Base-by-base conservation (phyloP, 1,140 invertebrate species). In the Monochamus saltuarius region DNA sequence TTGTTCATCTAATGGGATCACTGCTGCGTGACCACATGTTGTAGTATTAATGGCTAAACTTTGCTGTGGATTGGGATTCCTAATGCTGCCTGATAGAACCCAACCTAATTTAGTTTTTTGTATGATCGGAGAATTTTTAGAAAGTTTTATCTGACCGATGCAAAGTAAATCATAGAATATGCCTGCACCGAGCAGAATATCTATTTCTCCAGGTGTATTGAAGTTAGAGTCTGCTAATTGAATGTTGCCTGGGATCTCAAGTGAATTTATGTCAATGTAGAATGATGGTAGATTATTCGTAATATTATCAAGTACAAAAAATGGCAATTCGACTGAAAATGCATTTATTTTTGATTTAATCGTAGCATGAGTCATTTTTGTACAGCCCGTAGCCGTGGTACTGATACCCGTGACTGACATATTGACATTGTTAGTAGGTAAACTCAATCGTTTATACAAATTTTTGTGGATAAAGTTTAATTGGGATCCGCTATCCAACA, bases 381-480 rank as follows among this genome's bases (percentile, higher is more conserved):
- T 49, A 14, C 43, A 3, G 35, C 16, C 4, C 50, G 17, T 1
- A 35, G 10, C 19, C 53, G 9, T 34, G 14, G 29, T 8, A 60
- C 43, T n/a, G n/a, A n/a, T n/a, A 10, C 50, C 57, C 11, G 36
- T 49, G 9, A 63, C 46, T n/a, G 37, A n/a, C 8, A 19, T 10
- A 46, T 59, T 60, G 37, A 63, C 35, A 16, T 36, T 45, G 35
- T n/a, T 14, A n/a, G 9, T 10, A 11, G 53, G 37, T 29, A 55
- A 35, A 4, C 34, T 17, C 29, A 60, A 35, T 22, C 40, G 7
- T 7, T 59, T 35, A 11, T 1, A 16, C 13, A 46, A 42, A 13
- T 22, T 37, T 11, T 62, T 37, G 9, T 43, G 40, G 11, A 62
- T 62, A 46, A 62, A 62, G 52, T 58, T 62, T 42, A 35, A 50